phyloP scores from a whole-genome alignment of 2,113 vertebrate species.

The Lipophrys pholis region DNA sequence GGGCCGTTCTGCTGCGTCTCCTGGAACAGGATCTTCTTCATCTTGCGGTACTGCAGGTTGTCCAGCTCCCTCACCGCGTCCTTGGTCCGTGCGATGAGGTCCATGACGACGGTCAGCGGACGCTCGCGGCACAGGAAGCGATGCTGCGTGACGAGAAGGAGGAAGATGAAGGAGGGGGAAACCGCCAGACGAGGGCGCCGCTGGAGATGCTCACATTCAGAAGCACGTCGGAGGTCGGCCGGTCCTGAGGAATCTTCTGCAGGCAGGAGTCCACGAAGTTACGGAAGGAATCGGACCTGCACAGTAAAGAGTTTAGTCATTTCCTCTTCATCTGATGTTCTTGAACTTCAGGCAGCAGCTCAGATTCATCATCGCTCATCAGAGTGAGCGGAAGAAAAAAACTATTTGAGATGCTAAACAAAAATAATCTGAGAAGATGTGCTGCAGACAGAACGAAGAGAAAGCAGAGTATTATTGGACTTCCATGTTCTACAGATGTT shows the following conservation, averaged over 20 bases:
- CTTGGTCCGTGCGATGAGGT: conserved; percentile 92
- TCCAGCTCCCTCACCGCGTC: conserved; percentile 92
- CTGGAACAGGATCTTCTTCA: conserved; percentile 97
- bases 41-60: conserved; percentile 95
- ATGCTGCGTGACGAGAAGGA: conserved; percentile 77
- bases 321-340: no score
- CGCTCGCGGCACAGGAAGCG: conserved; percentile 91
- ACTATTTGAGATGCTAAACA: no score
- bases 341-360: no score
- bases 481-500: no score
- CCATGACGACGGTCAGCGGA: conserved; percentile 90
- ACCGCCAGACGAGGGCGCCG: neutral
- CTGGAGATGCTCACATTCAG: conserved; percentile 84
- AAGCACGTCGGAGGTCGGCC: conserved; percentile 91
- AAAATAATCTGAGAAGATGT: no score
- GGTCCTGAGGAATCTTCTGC: conserved; percentile 93
- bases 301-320: neutral
- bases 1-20: conserved; percentile 91
- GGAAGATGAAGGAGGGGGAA: neutral
- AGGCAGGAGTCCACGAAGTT: conserved; percentile 95
- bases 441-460: no score
- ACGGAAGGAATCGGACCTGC: conserved; percentile 93
- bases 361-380: no score
- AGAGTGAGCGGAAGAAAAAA: no score
- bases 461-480: no score